These are phyloP conservation scores for Dipus sagitta DNA, from an alignment of 2,797 vertebrate genomes.

Conservation along the genomic window DNA sequence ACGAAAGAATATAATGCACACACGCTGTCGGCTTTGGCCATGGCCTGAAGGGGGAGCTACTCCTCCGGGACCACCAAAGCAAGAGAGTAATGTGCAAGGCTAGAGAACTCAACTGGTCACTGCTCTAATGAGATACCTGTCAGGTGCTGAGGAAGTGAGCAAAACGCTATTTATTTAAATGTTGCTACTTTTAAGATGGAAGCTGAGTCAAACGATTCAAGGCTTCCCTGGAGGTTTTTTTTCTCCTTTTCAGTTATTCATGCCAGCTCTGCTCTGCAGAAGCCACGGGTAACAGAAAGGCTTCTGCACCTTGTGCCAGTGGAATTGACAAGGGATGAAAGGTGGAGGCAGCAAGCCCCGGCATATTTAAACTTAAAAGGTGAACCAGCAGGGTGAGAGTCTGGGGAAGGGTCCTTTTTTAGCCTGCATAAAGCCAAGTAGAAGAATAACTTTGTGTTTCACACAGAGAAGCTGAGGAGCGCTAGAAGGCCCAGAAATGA, in stretches of 20 bases:
- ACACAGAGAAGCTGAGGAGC: background rate
- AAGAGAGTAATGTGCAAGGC: no score
- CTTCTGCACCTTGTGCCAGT: background rate
- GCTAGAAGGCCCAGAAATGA: background rate
- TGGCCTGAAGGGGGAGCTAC: background rate
- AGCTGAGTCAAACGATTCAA: background rate
- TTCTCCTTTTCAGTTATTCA: background rate
- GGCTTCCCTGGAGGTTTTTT: background rate
- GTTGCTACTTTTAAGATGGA: background rate
- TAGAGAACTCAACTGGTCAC: background rate
- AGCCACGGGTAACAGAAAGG: background rate
- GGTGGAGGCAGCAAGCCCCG: conserved; percentile 24
- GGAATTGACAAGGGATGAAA: background rate
- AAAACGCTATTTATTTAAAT: background rate
- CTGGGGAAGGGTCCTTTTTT: conserved; percentile 42
- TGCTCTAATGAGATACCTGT: background rate
- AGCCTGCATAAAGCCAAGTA: conserved; percentile 40
- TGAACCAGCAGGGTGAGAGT: conserved; percentile 65
- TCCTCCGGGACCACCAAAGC: background rate
- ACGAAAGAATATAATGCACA: background rate
- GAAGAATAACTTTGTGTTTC: background rate
- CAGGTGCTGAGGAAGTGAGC: background rate
- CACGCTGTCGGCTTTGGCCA: background rate
- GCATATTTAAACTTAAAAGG: conserved; percentile 71
- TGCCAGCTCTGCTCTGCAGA: background rate